phyloP scores from a whole-genome alignment of 1,140 invertebrate species.

The Oreohelix idahoensis region DNA sequence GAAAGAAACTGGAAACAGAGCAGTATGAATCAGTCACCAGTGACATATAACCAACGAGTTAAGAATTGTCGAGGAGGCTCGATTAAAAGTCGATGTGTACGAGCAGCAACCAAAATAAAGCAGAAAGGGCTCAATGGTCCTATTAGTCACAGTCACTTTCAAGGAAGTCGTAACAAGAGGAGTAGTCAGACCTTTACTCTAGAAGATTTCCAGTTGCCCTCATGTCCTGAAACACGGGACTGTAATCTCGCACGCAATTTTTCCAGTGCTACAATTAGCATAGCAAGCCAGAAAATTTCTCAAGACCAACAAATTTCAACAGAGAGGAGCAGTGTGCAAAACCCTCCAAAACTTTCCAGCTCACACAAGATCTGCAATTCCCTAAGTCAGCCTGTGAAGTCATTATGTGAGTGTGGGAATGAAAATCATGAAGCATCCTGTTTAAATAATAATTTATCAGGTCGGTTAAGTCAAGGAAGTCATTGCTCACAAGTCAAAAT shows the following conservation, averaged over 20 bases:
- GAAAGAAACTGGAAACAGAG: neutral
- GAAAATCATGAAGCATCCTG: neutral
- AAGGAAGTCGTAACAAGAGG: slow-evolving; percentile 11
- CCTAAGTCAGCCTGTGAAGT: neutral
- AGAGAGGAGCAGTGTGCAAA: neutral
- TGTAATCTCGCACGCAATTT: neutral
- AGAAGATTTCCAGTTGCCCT: neutral
- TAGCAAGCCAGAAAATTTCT: neutral
- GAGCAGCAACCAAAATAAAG: neutral
- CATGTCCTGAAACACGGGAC: neutral
- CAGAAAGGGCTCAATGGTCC: slow-evolving; percentile 18
- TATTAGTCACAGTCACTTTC: neutral
- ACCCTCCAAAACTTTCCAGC: neutral
- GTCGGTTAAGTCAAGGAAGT: neutral
- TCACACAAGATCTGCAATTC: neutral
- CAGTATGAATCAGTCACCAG: neutral
- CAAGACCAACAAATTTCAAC: neutral
- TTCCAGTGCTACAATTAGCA: slow-evolving; percentile 20
- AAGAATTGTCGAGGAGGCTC: neutral
- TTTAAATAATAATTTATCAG: neutral
- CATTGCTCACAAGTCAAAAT: neutral
- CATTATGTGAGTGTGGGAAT: neutral
- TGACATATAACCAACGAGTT: neutral
- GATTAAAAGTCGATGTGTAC: neutral
- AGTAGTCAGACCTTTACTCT: slow-evolving; percentile 10